Percentiles rank a stretch among this genome's conserved stretches.
Conservation (phyloP, 1,140 invertebrate species). For the Wiebesia pumilae region DNA sequence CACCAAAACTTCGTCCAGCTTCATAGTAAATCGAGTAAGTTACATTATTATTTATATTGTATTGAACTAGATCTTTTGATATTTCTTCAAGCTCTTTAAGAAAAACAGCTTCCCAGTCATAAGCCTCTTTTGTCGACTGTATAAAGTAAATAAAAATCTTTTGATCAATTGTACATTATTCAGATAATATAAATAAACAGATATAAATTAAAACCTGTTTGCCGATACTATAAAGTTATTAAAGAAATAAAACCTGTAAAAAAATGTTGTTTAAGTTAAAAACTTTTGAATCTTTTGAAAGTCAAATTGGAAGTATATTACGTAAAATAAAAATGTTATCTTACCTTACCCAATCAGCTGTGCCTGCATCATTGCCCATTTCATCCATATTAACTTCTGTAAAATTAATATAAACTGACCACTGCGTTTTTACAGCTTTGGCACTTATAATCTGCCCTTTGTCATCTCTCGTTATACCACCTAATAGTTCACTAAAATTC, state of each 20-base stretch:
- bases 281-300: not conserved
- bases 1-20: slow-evolving; percentile 83
- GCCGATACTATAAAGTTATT: not conserved
- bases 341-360: slow-evolving; percentile 81
- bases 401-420: slow-evolving; percentile 82
- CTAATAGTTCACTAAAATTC: slow-evolving; percentile 80
- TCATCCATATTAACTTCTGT: slow-evolving; percentile 79
- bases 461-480: slow-evolving; percentile 77
- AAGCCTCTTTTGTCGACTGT: slow-evolving; percentile 77
- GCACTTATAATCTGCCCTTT: slow-evolving; percentile 80
- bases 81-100: slow-evolving; percentile 74
- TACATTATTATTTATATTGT: slow-evolving; percentile 51
- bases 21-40: slow-evolving; percentile 77
- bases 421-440: slow-evolving; percentile 78
- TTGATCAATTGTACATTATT: slow-evolving; percentile 3
- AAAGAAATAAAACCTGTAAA: slow-evolving; percentile 18
- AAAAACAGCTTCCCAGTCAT: slow-evolving; percentile 81
- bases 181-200: not conserved
- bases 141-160: slow-evolving; percentile 44
- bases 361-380: slow-evolving; percentile 81
- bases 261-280: too few relatives aligned
- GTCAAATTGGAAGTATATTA: not conserved
- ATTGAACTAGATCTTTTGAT: slow-evolving; percentile 55
- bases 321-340: slow-evolving; percentile 54
- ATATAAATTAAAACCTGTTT: slow-evolving; percentile 4